phyloP scores from a whole-genome alignment of 2,888 invertebrate species.

The Calliopum simillimum region DNA sequence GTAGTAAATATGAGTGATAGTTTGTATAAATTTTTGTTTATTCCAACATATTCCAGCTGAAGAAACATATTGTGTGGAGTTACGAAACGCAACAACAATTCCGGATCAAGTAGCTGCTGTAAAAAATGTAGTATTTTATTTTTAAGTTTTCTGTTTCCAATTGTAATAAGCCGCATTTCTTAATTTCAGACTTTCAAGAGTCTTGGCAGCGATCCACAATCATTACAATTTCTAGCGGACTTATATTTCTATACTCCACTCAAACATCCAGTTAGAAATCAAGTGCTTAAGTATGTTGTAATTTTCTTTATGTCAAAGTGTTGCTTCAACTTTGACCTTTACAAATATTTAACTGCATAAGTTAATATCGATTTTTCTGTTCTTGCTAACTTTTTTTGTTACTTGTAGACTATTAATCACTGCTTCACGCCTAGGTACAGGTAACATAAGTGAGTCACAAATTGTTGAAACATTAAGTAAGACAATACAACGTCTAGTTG shows the following conservation, averaged over 20 bases:
- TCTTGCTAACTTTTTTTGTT: background rate
- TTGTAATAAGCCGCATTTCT: background rate
- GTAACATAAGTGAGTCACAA: conserved; percentile 43
- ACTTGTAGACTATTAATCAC: conserved; percentile 46
- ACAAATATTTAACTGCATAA: background rate
- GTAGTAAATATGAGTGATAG: background rate
- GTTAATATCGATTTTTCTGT: background rate
- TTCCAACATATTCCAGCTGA: conserved; percentile 43
- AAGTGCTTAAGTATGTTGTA: conserved; percentile 60
- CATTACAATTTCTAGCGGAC: conserved; percentile 61
- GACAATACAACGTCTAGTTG: conserved; percentile 48
- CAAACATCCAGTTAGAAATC: conserved; percentile 66
- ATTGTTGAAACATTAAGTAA: conserved; percentile 50
- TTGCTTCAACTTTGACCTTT: conserved; percentile 16
- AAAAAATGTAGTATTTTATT: conserved; percentile 48
- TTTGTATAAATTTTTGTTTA: background rate
- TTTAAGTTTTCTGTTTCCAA: background rate
- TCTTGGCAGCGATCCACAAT: conserved; percentile 44
- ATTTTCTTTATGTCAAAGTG: conserved; percentile 13
- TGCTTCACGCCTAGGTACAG: conserved; percentile 43
- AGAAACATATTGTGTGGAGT: conserved; percentile 49
- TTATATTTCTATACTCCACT: conserved; percentile 60
- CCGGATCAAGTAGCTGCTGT: conserved; percentile 56
- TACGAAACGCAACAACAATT: conserved; percentile 50
- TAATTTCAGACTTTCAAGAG: conserved; percentile 49